Base-by-base conservation (phyloP, 2,797 vertebrate genomes). In the Adelosebastes latens region DNA sequence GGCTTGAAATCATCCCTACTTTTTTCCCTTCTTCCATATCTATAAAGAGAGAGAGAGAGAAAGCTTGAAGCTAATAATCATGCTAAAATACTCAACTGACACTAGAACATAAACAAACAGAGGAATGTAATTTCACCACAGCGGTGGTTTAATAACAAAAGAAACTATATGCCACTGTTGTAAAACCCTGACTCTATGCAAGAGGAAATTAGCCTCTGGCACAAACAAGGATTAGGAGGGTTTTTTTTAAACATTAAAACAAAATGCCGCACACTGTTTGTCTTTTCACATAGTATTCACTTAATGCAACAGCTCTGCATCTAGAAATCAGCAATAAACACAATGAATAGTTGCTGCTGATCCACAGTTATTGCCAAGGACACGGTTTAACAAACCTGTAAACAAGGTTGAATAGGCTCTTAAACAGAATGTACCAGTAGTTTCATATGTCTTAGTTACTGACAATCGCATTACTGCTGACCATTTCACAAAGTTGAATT, bases 101-200 rank as follows among this genome's bases (percentile, higher is more conserved):
- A 70, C 34, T 31, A 81, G 75, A 84, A 81, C 84, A 81, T 78
- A 81, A 84, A 89, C 76, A 75, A 59, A 64, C 34, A 80, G 55
- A 64, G 27, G n/a, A 79, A 61, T 83, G 76, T 89, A 67, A 87
- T 90, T 90, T 86, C 69, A 89, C 84, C 82, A 86, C 79, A 73
- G 83, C 46, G 73, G 80, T 31, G 53, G 29, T 86, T 91, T 88
- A 80, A 88, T 82, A 82, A 89, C 64, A 89, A 89, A 91, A 67
- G 46, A 70, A 77, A 81, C 64, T 29, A 39, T 25, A 39, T 59
- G 34, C 34, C 55, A 36, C 65, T 80, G 58, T 81, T 85, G 72
- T 89, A 80, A 91, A 90, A 86, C 32, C 59, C 66, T 0, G 16
- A 79, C 56, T 91, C 73, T 72, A 72, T 56, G 79, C 42, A 27